phyloP scores from a whole-genome alignment of 2,888 invertebrate genomes.

The Camptogramma bilineatum region DNA sequence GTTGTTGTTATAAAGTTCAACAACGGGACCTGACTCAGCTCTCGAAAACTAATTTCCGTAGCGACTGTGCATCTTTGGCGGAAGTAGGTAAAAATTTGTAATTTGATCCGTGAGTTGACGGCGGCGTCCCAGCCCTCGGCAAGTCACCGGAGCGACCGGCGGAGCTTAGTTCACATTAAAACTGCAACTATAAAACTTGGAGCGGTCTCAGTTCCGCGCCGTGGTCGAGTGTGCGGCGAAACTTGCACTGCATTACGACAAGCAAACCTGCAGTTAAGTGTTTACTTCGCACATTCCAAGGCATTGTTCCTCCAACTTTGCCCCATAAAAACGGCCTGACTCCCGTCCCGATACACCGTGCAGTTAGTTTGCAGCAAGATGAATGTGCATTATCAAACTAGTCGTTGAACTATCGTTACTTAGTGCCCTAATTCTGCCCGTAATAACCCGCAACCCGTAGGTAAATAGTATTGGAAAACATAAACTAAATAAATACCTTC shows the following conservation, averaged over 20 bases:
- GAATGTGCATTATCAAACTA: conserved; percentile 52
- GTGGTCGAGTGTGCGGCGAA: conserved; percentile 68
- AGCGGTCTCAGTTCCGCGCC: conserved; percentile 58
- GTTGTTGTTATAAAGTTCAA: conserved; percentile 27
- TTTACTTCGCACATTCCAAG: conserved; percentile 80
- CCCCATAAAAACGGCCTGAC: conserved; percentile 72
- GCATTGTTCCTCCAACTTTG: conserved; percentile 66
- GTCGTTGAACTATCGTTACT: conserved; percentile 40
- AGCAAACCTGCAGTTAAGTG: conserved; percentile 82
- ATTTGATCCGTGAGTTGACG: conserved; percentile 35
- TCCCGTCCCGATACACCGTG: conserved; percentile 48
- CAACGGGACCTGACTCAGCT: conserved; percentile 30
- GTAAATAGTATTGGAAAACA: not conserved
- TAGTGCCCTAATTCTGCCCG: conserved; percentile 3
- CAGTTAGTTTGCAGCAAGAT: conserved; percentile 48
- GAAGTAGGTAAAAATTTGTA: conserved; percentile 34
- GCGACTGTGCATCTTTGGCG: conserved; percentile 28
- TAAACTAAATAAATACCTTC: not conserved
- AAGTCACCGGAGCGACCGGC: conserved; percentile 48
- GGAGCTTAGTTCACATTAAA: conserved; percentile 68
- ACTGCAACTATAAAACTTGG: conserved; percentile 74
- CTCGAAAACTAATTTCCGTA: conserved; percentile 37
- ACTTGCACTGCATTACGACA: conserved; percentile 79
- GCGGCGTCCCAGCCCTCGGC: conserved; percentile 37
- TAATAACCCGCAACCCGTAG: not conserved